Evolutionary conservation across 2,888 invertebrate species (phyloP), one percentile per base, ranked within the genome.

Genomic region (Dermolepida albohirtum): DNA sequence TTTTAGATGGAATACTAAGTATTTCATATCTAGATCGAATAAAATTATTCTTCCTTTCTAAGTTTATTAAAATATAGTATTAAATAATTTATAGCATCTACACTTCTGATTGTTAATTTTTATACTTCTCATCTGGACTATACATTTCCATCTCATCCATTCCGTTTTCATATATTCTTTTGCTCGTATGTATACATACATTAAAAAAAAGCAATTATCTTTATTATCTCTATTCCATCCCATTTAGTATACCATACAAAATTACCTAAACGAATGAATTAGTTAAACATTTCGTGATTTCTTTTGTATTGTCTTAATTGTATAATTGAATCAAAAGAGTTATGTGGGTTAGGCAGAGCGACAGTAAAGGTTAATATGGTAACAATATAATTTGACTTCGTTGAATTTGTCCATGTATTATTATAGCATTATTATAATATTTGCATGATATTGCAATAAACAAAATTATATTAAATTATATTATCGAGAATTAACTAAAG

Each of bases 241-340:
- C n/a, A 57, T 51, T 51, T 29, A 29, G n/a, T n/a, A n/a, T 51
- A n/a, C 11, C 11, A 12, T 14, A 41, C 22, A 43, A 8, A 11
- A 57, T 57, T 57, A 43, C 57, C 5, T 6, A 5, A 8, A 22
- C 57, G 17, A 57, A 57, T 43, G 6, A 17, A 57, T 43, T 43
- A 57, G 27, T 43, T 57, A 43, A 55, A 55, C 55, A 55, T 52
- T 34, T n/a, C 55, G 16, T 55, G 41, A 55, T 41, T 55, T 17
- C 41, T 57, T 57, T 57, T 27, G 57, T 43, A 39, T 22, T 43
- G 27, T 2, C 27, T 22, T 43, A 22, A 43, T 43, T 41, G 27
- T 57, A 17, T 43, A n/a, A 57, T 41, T 57, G 27, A 57, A 43
- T 40, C 16, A 41, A 10, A 11, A 41, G 41, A 17, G 55, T 40